Conservation (phyloP, 2,113 vertebrate species). For the Pomatostomus ruficeps region DNA sequence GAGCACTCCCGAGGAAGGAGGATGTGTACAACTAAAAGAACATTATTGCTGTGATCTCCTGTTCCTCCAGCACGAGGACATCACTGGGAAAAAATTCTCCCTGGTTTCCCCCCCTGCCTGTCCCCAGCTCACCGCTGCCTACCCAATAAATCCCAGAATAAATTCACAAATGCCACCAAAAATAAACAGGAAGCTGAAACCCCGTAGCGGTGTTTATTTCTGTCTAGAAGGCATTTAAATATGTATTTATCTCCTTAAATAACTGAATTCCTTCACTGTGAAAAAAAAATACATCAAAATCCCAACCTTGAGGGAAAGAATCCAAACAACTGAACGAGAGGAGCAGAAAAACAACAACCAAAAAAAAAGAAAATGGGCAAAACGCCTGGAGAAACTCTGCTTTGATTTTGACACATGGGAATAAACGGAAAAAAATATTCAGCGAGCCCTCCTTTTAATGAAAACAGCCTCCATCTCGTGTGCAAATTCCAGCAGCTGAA, state of each 20-base stretch:
- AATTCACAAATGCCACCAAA: not conserved
- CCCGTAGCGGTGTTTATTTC: not conserved
- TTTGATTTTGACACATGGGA: slow-evolving; percentile 55
- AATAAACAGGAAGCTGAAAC: not conserved
- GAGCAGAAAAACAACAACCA: not conserved
- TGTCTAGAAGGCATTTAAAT: not conserved
- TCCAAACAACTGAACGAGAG: not conserved
- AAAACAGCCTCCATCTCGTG: slow-evolving; percentile 48
- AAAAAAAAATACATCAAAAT: not conserved
- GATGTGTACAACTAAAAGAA: not conserved
- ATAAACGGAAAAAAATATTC: slow-evolving; percentile 7
- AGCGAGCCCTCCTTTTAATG: slow-evolving; percentile 1
- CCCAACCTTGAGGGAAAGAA: not conserved
- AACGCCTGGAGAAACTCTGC: not conserved
- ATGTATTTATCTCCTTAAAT: not conserved
- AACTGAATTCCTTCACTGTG: not conserved
- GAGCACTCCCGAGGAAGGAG: not conserved
- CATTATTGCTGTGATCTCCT: not conserved
- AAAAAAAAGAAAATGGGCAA: not conserved
- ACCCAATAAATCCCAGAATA: not conserved
- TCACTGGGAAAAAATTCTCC: not conserved
- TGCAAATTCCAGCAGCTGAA: slow-evolving; percentile 56
- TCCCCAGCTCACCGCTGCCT: not conserved
- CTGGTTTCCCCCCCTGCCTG: not conserved
- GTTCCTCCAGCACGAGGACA: not conserved